Conservation (phyloP, 2,888 invertebrate species). For the Metopia argyrocephala region DNA sequence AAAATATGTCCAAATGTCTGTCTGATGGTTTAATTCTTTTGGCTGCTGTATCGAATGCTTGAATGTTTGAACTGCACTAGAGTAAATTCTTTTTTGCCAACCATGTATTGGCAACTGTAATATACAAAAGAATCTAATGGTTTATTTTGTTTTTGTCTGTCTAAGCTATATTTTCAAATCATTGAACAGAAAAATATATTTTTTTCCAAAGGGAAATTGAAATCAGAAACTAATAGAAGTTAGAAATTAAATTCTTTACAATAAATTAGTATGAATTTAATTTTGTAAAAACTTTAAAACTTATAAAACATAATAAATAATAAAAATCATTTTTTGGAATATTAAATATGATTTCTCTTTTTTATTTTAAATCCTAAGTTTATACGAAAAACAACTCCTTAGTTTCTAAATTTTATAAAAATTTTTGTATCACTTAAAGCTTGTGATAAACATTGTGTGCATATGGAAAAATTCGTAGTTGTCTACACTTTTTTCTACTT, state of each 20-base stretch:
- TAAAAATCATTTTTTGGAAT: too few relatives aligned
- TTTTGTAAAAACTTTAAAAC: not conserved
- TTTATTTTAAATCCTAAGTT: too few relatives aligned
- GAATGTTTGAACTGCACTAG: not conserved
- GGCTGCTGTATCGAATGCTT: not conserved
- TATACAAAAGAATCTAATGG: constrained; percentile 35
- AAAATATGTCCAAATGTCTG: not conserved
- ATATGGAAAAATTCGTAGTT: not conserved
- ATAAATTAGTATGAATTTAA: not conserved
- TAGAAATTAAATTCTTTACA: too few relatives aligned
- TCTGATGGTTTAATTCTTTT: not conserved
- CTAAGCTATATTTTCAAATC: constrained; percentile 51
- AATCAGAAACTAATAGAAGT: not conserved
- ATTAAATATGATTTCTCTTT: too few relatives aligned
- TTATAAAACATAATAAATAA: too few relatives aligned
- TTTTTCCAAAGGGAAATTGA: not conserved
- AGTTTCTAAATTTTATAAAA: not conserved
- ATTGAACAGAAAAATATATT: constrained; percentile 36
- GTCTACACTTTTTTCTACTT: not conserved
- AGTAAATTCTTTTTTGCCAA: not conserved
- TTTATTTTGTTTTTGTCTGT: constrained; percentile 35
- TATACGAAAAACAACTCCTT: not conserved
- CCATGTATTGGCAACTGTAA: not conserved
- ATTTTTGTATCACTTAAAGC: not conserved
- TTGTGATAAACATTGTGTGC: not conserved